Conservation (phyloP, 1,140 invertebrate species). For the Drosophila ohnishii region DNA sequence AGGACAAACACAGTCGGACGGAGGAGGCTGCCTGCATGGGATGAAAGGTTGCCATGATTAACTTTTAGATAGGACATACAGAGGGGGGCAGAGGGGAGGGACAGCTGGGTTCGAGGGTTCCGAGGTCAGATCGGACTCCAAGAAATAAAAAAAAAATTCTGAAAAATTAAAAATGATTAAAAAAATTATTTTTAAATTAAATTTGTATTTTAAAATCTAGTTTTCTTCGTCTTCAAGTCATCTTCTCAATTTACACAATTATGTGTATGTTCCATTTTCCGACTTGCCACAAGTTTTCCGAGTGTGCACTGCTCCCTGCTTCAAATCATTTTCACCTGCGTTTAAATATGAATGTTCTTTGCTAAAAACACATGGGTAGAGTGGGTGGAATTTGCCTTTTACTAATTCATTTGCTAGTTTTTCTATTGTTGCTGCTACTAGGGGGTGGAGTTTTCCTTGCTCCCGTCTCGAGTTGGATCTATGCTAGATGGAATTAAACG, state of each 20-base stretch:
- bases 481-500: slow-evolving; percentile 14
- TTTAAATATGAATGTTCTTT: slow-evolving; percentile 59
- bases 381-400: slow-evolving; percentile 10
- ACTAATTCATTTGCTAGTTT: slow-evolving; percentile 16
- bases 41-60: slow-evolving; percentile 63
- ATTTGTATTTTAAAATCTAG: neutral
- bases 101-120: neutral
- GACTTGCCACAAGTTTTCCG: neutral
- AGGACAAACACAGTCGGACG: slow-evolving; percentile 46
- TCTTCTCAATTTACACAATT: neutral
- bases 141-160: no score
- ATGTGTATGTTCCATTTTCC: neutral
- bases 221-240: neutral
- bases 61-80: slow-evolving; percentile 59
- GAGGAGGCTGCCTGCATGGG: slow-evolving; percentile 43
- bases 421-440: slow-evolving; percentile 3
- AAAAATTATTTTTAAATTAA: no score
- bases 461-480: neutral
- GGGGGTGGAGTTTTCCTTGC: neutral
- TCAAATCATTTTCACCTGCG: slow-evolving; percentile 52
- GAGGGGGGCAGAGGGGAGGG: no score
- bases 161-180: no score
- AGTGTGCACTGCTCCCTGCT: slow-evolving; percentile 1
- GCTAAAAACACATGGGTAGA: slow-evolving; percentile 22
- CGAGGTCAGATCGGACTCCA: slow-evolving; percentile 21